Base-by-base conservation (phyloP, 2,113 vertebrate species). In the Pachypanchax playfairii region DNA sequence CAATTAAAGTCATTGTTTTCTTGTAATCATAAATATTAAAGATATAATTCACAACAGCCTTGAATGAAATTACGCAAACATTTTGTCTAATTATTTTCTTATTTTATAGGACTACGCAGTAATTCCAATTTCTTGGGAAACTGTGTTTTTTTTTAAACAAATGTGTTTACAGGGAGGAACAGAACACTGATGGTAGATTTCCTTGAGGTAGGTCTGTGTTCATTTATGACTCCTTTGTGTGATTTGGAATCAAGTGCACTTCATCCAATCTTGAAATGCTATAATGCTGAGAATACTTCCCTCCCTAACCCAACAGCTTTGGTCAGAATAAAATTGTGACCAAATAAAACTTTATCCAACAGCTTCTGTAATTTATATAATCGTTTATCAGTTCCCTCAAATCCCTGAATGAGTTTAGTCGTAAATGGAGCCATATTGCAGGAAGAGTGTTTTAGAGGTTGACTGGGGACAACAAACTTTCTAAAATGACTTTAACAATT, bases 151-250 rank as follows among this genome's bases (percentile, higher is more conserved):
- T 51, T 58, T 49, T 67, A 64, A 39, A 56, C 54, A 31, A 74
- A 52, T 3, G 6, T 52, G 47, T 31, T 3, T 38, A 12, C 28
- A 33, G 17, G 63, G 26, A 47, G 54, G 33, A 77, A 44, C 54
- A 61, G 5, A 60, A 54, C 55, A 66, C 78, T 79, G 68, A 78
- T 72, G 72, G 65, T 8, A 31, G n/a, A 14, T 35, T 73, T 64
- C 58, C 77, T 58, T 36, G 22, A 58, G 71, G 57, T 2, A 49
- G 78, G 78, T 70, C 77, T 79, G 48, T 24, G 63, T 73, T 76
- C 44, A 55, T 53, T 75, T 65, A 82, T 75, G 70, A 57, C 70
- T 83, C 85, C 74, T 77, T 79, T 53, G 65, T 80, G 77, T 72
- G 66, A 59, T 70, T 83, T 73, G 69, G 68, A 71, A 49, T 63